These are phyloP conservation scores for Liopterus haemorrhoidalis DNA, from an alignment of 2,888 invertebrate genomes.

Conservation along the genomic window DNA sequence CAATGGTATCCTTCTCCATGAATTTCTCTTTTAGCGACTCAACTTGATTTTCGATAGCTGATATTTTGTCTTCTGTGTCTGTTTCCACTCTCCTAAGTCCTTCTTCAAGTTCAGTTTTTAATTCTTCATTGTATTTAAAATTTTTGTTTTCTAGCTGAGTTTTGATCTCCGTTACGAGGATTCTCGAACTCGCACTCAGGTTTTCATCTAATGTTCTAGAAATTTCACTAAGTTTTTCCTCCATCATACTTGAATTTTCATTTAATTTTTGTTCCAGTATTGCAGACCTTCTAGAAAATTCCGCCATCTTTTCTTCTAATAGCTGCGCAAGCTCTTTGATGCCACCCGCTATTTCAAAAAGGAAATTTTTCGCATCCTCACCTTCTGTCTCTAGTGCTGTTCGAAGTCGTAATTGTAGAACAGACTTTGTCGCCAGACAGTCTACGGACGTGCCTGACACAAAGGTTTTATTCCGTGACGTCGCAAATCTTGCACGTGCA, in stretches of 20 bases:
- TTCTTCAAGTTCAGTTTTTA: background rate
- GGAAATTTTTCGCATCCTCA: background rate
- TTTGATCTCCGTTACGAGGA: background rate
- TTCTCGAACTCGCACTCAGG: background rate
- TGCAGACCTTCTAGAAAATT: background rate
- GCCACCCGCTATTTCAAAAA: constrained; percentile 1
- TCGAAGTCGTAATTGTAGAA: background rate
- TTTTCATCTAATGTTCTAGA: background rate
- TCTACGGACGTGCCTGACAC: no score
- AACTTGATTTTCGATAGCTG: background rate
- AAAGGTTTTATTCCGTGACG: no score
- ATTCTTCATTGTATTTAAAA: no score
- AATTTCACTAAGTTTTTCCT: background rate
- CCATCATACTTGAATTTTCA: background rate
- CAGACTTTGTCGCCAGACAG: constrained; percentile 1
- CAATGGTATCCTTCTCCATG: no score
- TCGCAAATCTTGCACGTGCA: no score
- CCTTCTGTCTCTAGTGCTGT: background rate
- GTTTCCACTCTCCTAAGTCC: no score
- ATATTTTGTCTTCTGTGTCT: background rate
- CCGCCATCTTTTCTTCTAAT: background rate
- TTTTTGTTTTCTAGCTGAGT: no score
- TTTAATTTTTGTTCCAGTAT: background rate
- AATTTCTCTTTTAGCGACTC: no score
- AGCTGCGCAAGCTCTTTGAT: background rate